Conservation (phyloP, 2,113 vertebrate genomes). For the Natator depressus region DNA sequence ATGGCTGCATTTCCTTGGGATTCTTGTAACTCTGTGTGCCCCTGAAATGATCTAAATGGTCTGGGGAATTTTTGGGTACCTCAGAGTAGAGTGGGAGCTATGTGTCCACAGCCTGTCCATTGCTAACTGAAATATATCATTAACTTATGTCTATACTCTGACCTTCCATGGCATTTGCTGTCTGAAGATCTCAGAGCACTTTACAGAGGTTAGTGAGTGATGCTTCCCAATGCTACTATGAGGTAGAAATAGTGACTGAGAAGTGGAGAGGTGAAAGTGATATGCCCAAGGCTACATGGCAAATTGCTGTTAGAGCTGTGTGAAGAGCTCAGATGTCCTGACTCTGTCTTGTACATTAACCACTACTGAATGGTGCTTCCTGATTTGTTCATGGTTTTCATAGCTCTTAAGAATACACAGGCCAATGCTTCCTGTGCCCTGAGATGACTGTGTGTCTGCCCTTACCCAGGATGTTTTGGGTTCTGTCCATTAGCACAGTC, state of each 20-base stretch:
- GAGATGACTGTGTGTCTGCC: not conserved
- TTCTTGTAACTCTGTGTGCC: not conserved
- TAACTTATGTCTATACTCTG: not conserved
- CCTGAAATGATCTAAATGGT: not conserved
- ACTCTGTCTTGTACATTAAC: not conserved
- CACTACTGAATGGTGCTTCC: not conserved
- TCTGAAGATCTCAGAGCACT: not conserved
- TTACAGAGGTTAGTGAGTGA: not conserved
- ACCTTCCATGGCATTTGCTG: not conserved
- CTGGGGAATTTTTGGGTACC: not conserved
- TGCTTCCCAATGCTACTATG: not conserved
- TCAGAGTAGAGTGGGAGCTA: not conserved
- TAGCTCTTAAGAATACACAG: not conserved
- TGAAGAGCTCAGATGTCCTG: not conserved
- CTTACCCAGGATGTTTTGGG: not conserved
- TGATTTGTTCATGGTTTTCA: not conserved
- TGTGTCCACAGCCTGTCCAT: not conserved
- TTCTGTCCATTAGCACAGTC: not conserved
- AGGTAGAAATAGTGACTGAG: not conserved
- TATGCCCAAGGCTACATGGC: not conserved
- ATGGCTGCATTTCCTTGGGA: not conserved
- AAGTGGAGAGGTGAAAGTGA: not conserved
- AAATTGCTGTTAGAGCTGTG: not conserved
- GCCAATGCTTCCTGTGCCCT: not conserved
- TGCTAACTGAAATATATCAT: fast-evolving